Base-by-base conservation (phyloP, 2,888 invertebrate genomes). In the Orthonychiurus folsomi region DNA sequence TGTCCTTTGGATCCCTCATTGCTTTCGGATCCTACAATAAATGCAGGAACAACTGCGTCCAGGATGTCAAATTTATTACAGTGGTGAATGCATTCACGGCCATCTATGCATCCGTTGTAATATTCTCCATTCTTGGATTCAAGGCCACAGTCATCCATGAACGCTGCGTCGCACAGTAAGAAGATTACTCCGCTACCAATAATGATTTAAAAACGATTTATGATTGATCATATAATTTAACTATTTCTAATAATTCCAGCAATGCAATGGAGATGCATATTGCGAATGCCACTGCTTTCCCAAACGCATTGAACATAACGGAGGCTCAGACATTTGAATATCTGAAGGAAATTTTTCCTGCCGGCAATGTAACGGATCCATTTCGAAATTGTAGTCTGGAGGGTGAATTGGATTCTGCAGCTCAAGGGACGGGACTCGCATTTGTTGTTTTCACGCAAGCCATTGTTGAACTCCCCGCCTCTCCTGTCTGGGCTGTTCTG, bases 11-110 rank as follows among this genome's bases (percentile, higher is more conserved):
- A 1, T 94, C 93, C 0, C 81, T 95, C 63, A 93, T 95, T 74
- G 93, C 94, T 1, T 95, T 94, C 77, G 93, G 94, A 61, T 93
- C 93, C 70, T 95, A 95, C 81, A 95, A 95, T 78, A 87, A 91
- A 0, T 88, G 90, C 1, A 88, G 93, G 77, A 95, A 95, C 81
- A 92, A 95, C 81, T 93, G 93, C 77, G 91, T 93, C 59, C 81
- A 91, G 59, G 95, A 95, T 75, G 93, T 93, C 37, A 81, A 93
- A 66, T 81, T 93, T 66, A 92, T 95, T 66, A 93, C 93, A 3
- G 81, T 87, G n/a, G 91, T 91, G 76, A 94, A 94, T 79, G 91
- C 92, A 24, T 81, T 92, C 73, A 95, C 95, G 2, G 94, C 94
- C 55, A 88, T 95, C 75, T 94, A 93, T 78, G 94, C 94, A 18